Base-by-base conservation (phyloP, 2,797 vertebrate species). In the Oreochromis grahami region DNA sequence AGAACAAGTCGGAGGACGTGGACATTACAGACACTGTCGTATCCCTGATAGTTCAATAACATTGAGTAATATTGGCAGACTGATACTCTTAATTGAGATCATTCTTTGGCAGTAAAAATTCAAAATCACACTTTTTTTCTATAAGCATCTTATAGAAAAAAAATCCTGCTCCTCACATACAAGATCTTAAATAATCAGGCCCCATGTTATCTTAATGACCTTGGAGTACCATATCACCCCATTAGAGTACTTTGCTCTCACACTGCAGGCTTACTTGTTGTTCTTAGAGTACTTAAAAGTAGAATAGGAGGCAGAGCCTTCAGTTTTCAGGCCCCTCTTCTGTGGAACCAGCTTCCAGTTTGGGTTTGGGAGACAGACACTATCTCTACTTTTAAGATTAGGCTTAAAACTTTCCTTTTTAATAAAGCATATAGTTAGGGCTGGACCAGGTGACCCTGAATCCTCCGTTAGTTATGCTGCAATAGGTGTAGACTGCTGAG, bases 341-440 rank as follows among this genome's bases (percentile, higher is more conserved):
- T 29, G 4, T 29, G 29, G 29, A 29, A 29, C 29, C 29, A 29
- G 29, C 29, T 29, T 29, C 29, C 29, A 29, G 29, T 29, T 29
- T 29, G 29, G 29, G 3, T 29, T 29, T 3, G 29, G 29, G 29
- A 29, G 29, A 29, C 29, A 29, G 29, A 29, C 29, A 29, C 29
- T 29, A 29, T 29, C 2, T 29, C 29, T 29, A 29, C 29, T 29
- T 29, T 29, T 29, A 29, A 29, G 29, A 29, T 29, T 4, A 29
- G 29, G 4, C 29, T 29, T 2, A 26, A 26, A 26, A 26, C 24
- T 26, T 58, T 19, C 8, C 56, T 58, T 58, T 34, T 19, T 58
- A 1, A 1, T 32, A 58, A 58, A 58, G 8, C 55, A 58, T 32
- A 32, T 58, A 58, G 55, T 58, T 6, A 10, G 29, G 55, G 0